Evolutionary conservation across 2,888 invertebrate species (phyloP).

Genomic region (Adelphocoris suturalis): DNA sequence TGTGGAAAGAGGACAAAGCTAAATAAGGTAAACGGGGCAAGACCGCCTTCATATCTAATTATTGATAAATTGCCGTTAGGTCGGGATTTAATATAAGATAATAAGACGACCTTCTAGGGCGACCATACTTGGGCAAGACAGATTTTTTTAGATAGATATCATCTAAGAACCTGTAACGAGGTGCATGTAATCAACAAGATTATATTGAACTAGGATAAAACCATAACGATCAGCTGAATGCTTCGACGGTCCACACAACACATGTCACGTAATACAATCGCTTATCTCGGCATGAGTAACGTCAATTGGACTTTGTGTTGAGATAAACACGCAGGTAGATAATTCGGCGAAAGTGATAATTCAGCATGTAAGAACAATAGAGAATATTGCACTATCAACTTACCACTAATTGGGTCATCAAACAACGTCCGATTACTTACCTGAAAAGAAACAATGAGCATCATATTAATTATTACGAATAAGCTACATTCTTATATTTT

Average conservation of each 20-base stretch:
- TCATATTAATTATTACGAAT: background rate
- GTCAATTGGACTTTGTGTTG: no score
- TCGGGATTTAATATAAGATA: background rate
- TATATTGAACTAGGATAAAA: no score
- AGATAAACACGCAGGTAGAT: no score
- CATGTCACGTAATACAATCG: no score
- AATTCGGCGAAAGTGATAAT: no score
- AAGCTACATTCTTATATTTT: background rate
- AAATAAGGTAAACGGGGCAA: slow-evolving; percentile 4
- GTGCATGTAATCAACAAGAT: no score
- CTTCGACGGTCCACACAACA: no score
- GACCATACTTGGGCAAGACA: background rate
- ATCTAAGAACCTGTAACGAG: no score
- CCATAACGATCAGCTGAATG: no score
- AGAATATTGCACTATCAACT: background rate
- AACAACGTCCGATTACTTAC: background rate
- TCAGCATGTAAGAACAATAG: no score
- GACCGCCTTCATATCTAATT: slow-evolving; percentile 3
- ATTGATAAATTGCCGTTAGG: background rate
- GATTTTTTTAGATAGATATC: no score
- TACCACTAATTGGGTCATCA: background rate
- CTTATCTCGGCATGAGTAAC: no score
- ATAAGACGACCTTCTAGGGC: background rate
- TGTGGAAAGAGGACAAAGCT: background rate
- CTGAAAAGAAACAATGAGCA: slow-evolving; percentile 2